Percentiles rank a stretch among this genome's conserved stretches.
Conservation (phyloP, 2,797 vertebrate species). For the Cyprinella venusta region DNA sequence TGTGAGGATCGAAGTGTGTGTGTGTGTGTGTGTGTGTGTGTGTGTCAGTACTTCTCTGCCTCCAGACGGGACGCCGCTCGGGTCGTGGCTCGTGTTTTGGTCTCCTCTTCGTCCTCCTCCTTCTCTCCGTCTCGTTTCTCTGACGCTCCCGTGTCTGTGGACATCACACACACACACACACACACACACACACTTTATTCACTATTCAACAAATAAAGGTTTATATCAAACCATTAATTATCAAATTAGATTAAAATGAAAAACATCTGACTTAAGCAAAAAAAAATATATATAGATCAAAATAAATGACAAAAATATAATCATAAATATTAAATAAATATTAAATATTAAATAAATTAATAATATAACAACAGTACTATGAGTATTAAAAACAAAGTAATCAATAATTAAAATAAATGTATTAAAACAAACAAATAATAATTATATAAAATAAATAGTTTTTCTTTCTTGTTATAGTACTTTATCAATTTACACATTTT, state of each 20-base stretch:
- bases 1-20: background rate
- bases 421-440: background rate
- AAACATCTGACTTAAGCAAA: background rate
- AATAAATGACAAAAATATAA: background rate
- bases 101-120: constrained; percentile 79
- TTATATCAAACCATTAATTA: background rate
- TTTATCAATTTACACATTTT: no score
- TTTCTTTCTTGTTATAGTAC: no score
- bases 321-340: no score
- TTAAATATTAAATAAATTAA: background rate
- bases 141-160: constrained; percentile 4
- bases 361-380: background rate
- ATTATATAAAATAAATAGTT: no score
- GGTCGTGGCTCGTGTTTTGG: constrained; percentile 82
- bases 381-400: background rate
- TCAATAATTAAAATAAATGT: background rate
- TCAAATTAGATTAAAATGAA: background rate
- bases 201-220: background rate
- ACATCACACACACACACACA: background rate
- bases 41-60: constrained; percentile 84
- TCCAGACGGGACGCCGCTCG: constrained; percentile 87
- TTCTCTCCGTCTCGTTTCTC: constrained; percentile 71
- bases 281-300: no score
- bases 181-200: no score
- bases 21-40: no score